A percentile compares a stretch with the other conserved stretches of the same genome.
Conservation (phyloP, 1,140 invertebrate genomes). For the Drosophila trapezifrons region DNA sequence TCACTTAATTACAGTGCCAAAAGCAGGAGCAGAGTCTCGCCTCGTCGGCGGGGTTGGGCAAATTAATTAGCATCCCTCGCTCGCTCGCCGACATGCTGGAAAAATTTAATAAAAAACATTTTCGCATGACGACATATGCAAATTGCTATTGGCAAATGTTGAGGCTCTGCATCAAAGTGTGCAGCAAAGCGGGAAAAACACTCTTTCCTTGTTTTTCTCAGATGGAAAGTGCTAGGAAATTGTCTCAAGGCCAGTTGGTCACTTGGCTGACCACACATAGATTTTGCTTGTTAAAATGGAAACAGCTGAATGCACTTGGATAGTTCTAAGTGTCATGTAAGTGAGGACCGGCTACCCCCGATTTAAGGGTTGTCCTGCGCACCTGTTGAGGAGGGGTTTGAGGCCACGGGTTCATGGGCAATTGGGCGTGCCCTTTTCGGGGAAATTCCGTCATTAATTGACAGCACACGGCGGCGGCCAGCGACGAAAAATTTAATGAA, state of each 20-base stretch:
- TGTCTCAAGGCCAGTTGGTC: constrained; percentile 72
- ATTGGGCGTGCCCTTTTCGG: constrained; percentile 43
- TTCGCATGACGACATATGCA: constrained; percentile 80
- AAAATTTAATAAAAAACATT: constrained; percentile 73
- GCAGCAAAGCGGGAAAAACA: constrained; percentile 53
- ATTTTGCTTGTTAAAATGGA: constrained; percentile 62
- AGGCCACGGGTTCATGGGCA: constrained; percentile 15
- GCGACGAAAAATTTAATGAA: constrained; percentile 70
- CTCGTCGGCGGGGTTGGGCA: constrained; percentile 1
- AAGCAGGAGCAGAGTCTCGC: background rate
- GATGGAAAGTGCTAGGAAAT: constrained; percentile 39
- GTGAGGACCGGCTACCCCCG: background rate
- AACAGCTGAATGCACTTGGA: constrained; percentile 70
- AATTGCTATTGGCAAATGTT: constrained; percentile 54
- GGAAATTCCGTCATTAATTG: constrained; percentile 76
- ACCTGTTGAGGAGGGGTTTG: constrained; percentile 63
- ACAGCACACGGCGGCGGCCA: constrained; percentile 60
- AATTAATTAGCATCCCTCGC: constrained; percentile 67
- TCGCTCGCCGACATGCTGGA: constrained; percentile 14
- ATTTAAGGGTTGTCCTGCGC: constrained; percentile 23
- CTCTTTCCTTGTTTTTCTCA: constrained; percentile 1
- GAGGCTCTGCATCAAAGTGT: constrained; percentile 64
- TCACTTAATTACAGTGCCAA: constrained; percentile 72
- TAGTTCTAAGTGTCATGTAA: constrained; percentile 10
- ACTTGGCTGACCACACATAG: constrained; percentile 39